Base-by-base conservation (phyloP, 2,888 invertebrate species). In the Malthinus seriepunctatus region DNA sequence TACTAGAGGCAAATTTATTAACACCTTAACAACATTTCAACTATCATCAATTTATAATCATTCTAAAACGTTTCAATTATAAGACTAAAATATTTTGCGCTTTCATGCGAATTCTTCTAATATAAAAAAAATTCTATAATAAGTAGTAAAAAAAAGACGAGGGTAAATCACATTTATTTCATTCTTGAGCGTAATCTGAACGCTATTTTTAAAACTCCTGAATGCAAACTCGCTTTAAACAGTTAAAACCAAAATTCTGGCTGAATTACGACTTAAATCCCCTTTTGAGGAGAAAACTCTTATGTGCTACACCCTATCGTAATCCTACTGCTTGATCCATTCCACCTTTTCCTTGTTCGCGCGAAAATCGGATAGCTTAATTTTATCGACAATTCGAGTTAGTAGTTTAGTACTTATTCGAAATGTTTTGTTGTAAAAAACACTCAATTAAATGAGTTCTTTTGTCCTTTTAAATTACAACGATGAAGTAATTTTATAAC, bases 301-400 rank as follows among this genome's bases (percentile, higher is more conserved):
- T 51, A 60, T 55, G 44, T 59, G 54, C 51, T 54, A 60, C 60
- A 55, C 60, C 60, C 55, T 42, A 55, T 54, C 33, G 38, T 49
- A 53, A 50, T 54, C 53, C 37, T 39, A 50, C 31, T 32, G 39
- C 54, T 55, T 47, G 50, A 60, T 49, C 53, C 50, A 55, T 51
- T 54, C 58, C 51, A 60, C 60, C 54, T 60, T 60, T 60, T 54
- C 51, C 60, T 60, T 60, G 60, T 60, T 60, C 60, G 54, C 60
- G 32, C 51, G 44, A 55, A 44, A 54, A 54, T 59, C 50, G 50
- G 59, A 59, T 54, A 54, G 59, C 59, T 59, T 59, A 59, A 60
- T 60, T 60, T 49, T 55, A 60, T 60, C 35, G 54, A 55, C 60
- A 42, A 55, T 51, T 45, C 60, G 23, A 35, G 50, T 51, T 44